Conservation (phyloP, 2,888 invertebrate species). For the Synanthedon vespiformis region DNA sequence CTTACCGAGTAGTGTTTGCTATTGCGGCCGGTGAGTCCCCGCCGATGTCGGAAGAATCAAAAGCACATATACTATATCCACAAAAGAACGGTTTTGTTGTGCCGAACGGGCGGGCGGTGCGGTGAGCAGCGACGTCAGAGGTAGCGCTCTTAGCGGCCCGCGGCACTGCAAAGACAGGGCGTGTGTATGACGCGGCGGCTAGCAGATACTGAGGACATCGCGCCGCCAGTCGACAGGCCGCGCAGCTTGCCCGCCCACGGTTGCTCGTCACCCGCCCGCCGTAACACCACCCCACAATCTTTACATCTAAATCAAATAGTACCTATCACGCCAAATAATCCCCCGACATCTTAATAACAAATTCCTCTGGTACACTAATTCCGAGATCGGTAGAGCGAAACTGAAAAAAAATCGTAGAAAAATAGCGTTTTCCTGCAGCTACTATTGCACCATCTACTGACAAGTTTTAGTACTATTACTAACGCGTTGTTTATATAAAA, state of each 20-base stretch:
- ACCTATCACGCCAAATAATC: constrained; percentile 27
- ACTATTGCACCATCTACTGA: no score
- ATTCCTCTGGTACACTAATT: no score
- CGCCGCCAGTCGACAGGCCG: constrained; percentile 12
- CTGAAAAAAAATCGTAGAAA: no score
- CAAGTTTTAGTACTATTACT: no score
- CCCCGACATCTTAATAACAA: constrained; percentile 6
- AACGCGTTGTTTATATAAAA: no score
- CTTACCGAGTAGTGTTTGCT: not conserved
- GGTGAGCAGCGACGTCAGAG: constrained; percentile 9
- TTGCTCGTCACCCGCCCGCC: constrained; percentile 40
- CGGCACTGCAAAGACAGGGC: constrained; percentile 28
- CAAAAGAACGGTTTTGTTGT: constrained; percentile 42
- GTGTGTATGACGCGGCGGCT: constrained; percentile 52
- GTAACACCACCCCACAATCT: constrained; percentile 55
- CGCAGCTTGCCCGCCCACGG: constrained; percentile 39
- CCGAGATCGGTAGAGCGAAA: constrained; percentile 4
- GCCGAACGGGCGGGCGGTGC: constrained; percentile 29
- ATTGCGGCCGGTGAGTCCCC: constrained; percentile 10
- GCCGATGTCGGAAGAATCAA: constrained; percentile 18
- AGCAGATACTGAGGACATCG: constrained; percentile 37
- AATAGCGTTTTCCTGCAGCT: no score
- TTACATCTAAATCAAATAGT: constrained; percentile 36
- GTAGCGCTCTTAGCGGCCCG: constrained; percentile 15
- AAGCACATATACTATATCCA: constrained; percentile 29